Evolutionary conservation across 2,888 invertebrate genomes (phyloP), one percentile per base, ranked within the genome.

Genomic region (Serrognathus titanus): DNA sequence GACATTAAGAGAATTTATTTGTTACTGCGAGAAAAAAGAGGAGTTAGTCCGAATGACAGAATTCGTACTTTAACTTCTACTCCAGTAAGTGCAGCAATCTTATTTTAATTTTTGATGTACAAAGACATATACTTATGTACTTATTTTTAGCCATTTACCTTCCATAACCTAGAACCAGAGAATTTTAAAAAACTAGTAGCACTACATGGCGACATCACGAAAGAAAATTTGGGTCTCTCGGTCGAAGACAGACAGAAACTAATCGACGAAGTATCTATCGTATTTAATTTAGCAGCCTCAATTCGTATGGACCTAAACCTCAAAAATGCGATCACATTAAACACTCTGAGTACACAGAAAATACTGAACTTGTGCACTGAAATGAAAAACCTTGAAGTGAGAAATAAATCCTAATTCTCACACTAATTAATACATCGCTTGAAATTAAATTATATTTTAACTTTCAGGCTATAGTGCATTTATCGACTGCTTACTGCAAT

Each of bases 241-340:
- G 57, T 67, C 2, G 72, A 78, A 39, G 80, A 82, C 58, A 79
- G 80, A 51, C 65, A 75, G 38, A 67, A 76, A 2, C 63, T 87
- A 11, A 70, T 75, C 24, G 75, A 81, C 3, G 80, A 82, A 36
- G 81, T 87, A 3, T 79, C 83, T 10, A 77, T 85, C 7, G 81
- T 89, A 3, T 86, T 89, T 69, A 88, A 89, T 71, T 84, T 86
- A 75, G 89, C 89, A 0, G 89, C 89, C 10, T 88, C 87, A 48
- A 85, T 90, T 35, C 79, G 81, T 57, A 88, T 89, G 68, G 86
- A 89, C 70, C 83, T 87, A 68, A 77, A 82, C 0, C 75, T 90
- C 35, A 84, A 83, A 75, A 70, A 79, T 7, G 85, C 88, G 0
- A 78, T 88, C 6, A 78, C 80, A 51, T 80, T 85, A 78, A 89